A percentile compares a stretch with the other conserved stretches of the same genome.
phyloP scores from a whole-genome alignment of 2,113 vertebrate species.

The Spea multiplicata region DNA sequence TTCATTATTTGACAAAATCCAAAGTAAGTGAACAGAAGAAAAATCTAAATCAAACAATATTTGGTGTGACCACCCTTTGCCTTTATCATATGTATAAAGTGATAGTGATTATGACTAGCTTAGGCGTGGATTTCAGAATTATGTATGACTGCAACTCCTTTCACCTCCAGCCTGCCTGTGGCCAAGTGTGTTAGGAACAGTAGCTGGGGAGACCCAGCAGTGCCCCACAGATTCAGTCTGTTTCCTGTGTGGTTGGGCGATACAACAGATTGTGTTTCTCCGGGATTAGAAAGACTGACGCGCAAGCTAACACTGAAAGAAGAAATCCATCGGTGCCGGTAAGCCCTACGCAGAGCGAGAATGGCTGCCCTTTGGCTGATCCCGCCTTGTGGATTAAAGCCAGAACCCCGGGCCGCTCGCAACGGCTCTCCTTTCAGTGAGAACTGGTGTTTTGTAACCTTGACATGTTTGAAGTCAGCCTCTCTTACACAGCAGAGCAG shows the following conservation, averaged over 20 bases:
- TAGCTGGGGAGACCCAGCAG: no score
- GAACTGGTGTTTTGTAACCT: constrained; percentile 45
- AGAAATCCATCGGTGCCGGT: constrained; percentile 19
- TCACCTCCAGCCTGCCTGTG: no score
- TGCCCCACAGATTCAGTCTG: background rate
- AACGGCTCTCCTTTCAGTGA: constrained; percentile 48
- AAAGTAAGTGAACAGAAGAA: no score
- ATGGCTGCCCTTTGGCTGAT: constrained; percentile 62
- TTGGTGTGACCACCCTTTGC: no score
- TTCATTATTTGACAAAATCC: no score
- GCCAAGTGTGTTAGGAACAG: no score
- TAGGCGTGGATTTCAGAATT: no score
- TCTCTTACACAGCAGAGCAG: constrained; percentile 47
- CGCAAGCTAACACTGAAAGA: background rate
- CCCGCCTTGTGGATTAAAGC: constrained; percentile 58
- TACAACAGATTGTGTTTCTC: constrained; percentile 32
- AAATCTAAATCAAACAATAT: no score
- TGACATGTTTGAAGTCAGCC: constrained; percentile 51
- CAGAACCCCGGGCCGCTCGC: constrained; percentile 54
- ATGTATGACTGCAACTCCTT: no score
- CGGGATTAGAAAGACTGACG: background rate
- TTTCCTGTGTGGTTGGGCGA: background rate
- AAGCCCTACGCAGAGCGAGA: constrained; percentile 48
- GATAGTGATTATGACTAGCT: no score
- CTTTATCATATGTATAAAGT: no score